Conservation (phyloP, 1,140 invertebrate species). For the Brachionus koreanus region DNA sequence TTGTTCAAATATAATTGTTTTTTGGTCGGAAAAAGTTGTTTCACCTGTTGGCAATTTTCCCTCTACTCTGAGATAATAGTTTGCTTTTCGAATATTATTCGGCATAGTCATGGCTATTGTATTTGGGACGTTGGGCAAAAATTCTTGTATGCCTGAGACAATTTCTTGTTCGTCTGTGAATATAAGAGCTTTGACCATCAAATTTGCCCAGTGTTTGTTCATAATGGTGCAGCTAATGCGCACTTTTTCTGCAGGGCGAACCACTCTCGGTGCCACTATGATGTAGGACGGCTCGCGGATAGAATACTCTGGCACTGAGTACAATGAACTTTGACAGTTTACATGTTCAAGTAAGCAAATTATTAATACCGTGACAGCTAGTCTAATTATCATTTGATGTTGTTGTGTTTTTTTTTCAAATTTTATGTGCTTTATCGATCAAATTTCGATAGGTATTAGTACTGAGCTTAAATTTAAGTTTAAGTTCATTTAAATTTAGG, state of each 20-base stretch:
- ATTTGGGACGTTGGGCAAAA: neutral
- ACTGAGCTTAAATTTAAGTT: neutral
- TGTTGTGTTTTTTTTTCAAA: neutral
- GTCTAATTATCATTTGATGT: neutral
- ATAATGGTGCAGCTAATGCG: constrained; percentile 20
- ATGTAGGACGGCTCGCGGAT: constrained; percentile 36
- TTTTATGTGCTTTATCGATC: neutral
- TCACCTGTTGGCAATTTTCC: constrained; percentile 61
- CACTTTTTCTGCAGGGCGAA: constrained; percentile 37
- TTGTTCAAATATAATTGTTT: constrained; percentile 51
- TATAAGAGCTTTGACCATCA: constrained; percentile 40
- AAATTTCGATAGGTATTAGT: neutral
- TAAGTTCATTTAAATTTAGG: constrained; percentile 10
- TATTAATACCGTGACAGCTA: neutral
- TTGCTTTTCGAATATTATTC: constrained; percentile 61
- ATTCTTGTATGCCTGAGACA: constrained; percentile 3
- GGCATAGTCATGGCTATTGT: constrained; percentile 49
- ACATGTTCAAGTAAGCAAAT: neutral
- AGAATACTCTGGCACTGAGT: neutral
- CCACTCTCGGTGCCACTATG: neutral
- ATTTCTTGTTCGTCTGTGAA: constrained; percentile 33
- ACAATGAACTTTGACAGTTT: neutral
- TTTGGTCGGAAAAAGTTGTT: constrained; percentile 55
- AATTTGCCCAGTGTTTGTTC: constrained; percentile 13
- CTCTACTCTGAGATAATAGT: constrained; percentile 80